Evolutionary conservation across 2,888 invertebrate genomes (phyloP).

Genomic region (Dolichopus griseipennis): DNA sequence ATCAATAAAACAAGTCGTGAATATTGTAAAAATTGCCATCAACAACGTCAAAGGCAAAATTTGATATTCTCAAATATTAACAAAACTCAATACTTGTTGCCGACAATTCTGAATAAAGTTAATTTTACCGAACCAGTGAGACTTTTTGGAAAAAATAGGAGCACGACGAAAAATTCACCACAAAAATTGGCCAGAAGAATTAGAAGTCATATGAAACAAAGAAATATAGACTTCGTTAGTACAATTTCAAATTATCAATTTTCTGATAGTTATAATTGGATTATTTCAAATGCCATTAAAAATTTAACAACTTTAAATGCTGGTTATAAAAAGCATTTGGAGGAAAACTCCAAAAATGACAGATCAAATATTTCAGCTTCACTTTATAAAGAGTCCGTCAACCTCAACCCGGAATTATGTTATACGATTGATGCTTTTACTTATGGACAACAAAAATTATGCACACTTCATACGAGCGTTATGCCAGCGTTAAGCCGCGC

Average conservation of each 20-base stretch:
- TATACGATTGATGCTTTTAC: constrained; percentile 37
- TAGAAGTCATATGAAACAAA: background rate
- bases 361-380: constrained; percentile 27
- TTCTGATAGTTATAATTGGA: constrained; percentile 34
- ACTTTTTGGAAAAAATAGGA: too few species aligned
- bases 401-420: constrained; percentile 41
- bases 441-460: constrained; percentile 40
- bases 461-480: constrained; percentile 39
- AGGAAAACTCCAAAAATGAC: constrained; percentile 18
- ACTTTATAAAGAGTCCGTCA: constrained; percentile 36
- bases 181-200: background rate
- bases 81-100: constrained; percentile 10
- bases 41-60: constrained; percentile 30
- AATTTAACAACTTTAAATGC: constrained; percentile 16
- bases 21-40: constrained; percentile 36
- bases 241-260: constrained; percentile 26
- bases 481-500: constrained; percentile 44
- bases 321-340: constrained; percentile 25
- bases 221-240: constrained; percentile 27
- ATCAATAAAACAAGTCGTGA: constrained; percentile 31
- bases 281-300: constrained; percentile 30
- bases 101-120: background rate
- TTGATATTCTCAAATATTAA: constrained; percentile 13
- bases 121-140: background rate
- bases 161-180: too few species aligned